Evolutionary conservation across 2,888 invertebrate species (phyloP).

Genomic region (Tipula confusa): DNA sequence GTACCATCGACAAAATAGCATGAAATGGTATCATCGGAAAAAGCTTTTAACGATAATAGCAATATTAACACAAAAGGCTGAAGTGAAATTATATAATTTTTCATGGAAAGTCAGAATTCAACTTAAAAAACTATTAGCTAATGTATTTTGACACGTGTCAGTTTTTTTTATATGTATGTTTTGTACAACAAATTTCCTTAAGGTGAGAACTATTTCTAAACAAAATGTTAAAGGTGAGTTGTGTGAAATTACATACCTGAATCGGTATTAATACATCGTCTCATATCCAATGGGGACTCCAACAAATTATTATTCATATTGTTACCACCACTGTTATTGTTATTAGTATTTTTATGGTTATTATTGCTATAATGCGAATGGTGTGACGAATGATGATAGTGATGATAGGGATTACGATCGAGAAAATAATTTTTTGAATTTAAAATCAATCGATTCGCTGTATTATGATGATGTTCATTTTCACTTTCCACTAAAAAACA

Average conservation of each 20-base stretch:
- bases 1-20: neutral
- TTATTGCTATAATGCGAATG: neutral
- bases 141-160: conserved; percentile 33
- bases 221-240: neutral
- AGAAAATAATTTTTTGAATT: conserved; percentile 20
- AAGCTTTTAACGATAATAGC: conserved; percentile 30
- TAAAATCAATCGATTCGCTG: neutral
- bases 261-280: conserved; percentile 43
- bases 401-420: neutral
- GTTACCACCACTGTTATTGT: neutral
- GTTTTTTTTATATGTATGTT: neutral
- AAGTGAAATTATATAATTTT: conserved; percentile 20
- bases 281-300: conserved; percentile 47
- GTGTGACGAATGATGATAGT: neutral
- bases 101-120: conserved; percentile 14
- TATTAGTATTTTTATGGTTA: neutral
- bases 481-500: conserved; percentile 35
- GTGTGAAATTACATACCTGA: neutral
- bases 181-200: neutral
- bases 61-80: conserved; percentile 26
- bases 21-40: conserved; percentile 13
- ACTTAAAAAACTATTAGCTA: conserved; percentile 33
- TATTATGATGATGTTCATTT: conserved; percentile 29
- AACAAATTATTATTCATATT: conserved; percentile 34
- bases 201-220: conserved; percentile 28